Evolutionary conservation across 2,797 vertebrate species (phyloP).

Genomic region (Sebastes hubbsi): DNA sequence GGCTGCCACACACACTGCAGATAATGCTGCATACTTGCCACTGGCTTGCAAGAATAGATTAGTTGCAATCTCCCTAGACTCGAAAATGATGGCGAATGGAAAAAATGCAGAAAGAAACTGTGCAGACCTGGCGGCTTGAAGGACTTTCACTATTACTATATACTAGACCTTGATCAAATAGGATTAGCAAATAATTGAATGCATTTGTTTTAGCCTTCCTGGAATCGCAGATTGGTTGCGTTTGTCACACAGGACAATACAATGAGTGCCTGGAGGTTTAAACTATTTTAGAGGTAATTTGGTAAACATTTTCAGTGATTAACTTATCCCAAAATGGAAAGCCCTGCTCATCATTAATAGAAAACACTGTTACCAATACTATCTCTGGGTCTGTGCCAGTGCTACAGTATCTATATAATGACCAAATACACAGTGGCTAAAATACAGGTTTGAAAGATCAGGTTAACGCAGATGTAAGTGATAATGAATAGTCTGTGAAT

Average conservation of each 20-base stretch:
- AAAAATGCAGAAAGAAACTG: slow-evolving; percentile 24
- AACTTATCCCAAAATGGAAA: slow-evolving; percentile 3
- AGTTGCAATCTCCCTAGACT: slow-evolving; percentile 27
- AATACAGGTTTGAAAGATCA: not conserved
- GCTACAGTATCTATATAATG: not conserved
- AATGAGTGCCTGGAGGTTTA: slow-evolving; percentile 6
- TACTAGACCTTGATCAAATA: slow-evolving; percentile 28
- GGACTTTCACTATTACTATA: slow-evolving; percentile 20
- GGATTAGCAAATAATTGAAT: slow-evolving; percentile 34
- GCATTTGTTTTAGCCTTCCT: slow-evolving; percentile 37
- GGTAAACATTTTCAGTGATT: slow-evolving; percentile 23
- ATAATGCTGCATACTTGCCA: slow-evolving; percentile 47
- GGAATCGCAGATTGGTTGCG: slow-evolving; percentile 11
- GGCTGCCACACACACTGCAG: slow-evolving; percentile 41
- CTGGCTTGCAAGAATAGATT: slow-evolving; percentile 50
- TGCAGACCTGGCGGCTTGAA: not conserved
- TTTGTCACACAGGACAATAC: slow-evolving; percentile 16
- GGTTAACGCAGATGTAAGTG: not conserved
- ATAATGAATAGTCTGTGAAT: not conserved
- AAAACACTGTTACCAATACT: not conserved
- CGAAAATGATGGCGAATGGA: slow-evolving; percentile 28
- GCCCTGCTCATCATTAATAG: not conserved
- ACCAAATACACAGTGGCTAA: not conserved
- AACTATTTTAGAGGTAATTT: slow-evolving; percentile 22
- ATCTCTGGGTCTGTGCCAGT: not conserved